These are phyloP conservation scores for Cyclargus thomasi DNA, from an alignment of 1,140 invertebrate species.

Conservation along the genomic window DNA sequence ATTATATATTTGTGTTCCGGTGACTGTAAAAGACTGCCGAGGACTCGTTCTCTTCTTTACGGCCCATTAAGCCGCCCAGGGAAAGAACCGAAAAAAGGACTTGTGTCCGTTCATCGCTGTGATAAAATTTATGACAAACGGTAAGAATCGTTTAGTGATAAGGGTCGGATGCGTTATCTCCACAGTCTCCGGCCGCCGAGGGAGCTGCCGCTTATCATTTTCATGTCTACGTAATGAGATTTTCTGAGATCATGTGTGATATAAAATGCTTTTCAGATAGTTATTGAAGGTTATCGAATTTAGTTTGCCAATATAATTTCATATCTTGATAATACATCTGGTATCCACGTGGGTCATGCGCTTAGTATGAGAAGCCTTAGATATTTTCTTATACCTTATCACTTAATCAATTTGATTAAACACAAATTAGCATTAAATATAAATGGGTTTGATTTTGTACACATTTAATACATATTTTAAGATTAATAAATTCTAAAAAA, in stretches of 20 bases:
- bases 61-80: conserved; percentile 58
- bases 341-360: too few species aligned
- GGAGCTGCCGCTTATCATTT: conserved; percentile 39
- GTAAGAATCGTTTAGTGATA: conserved; percentile 68
- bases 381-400: too few species aligned
- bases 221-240: conserved; percentile 35
- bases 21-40: conserved; percentile 57
- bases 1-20: conserved; percentile 48
- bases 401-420: too few species aligned
- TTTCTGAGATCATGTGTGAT: conserved; percentile 24
- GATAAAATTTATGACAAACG: conserved; percentile 74
- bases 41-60: conserved; percentile 58
- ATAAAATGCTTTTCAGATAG: too few species aligned
- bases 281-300: too few species aligned
- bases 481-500: too few species aligned
- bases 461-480: too few species aligned
- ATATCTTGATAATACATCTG: too few species aligned
- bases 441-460: too few species aligned
- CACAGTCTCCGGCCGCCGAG: conserved; percentile 30
- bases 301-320: too few species aligned
- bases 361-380: too few species aligned
- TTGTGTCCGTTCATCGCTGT: conserved; percentile 61
- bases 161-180: conserved; percentile 61
- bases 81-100: conserved; percentile 53
- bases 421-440: too few species aligned